phyloP scores from a whole-genome alignment of 1,140 invertebrate genomes.

The Copidosoma floridanum region DNA sequence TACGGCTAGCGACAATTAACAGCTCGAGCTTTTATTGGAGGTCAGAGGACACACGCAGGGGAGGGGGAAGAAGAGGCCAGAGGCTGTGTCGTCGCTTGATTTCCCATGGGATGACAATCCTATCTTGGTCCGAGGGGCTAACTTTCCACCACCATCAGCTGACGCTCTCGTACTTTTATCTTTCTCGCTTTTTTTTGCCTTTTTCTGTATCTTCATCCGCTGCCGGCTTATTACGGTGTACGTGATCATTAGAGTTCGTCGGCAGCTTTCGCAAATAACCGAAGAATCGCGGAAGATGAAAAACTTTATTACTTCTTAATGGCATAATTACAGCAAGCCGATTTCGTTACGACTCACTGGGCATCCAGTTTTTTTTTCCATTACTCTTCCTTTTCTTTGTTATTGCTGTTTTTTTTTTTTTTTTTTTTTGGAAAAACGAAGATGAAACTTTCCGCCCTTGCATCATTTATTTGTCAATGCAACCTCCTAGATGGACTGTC shows the following conservation, averaged over 20 bases:
- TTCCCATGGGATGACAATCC: conserved; percentile 51
- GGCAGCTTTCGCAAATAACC: conserved; percentile 4
- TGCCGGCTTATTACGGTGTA: conserved; percentile 15
- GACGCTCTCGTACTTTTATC: conserved; percentile 30
- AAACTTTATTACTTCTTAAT: conserved; percentile 17
- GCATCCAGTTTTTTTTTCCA: too few relatives aligned
- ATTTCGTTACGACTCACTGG: too few relatives aligned
- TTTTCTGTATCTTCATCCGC: neutral
- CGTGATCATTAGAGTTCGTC: conserved; percentile 7
- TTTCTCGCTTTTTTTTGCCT: conserved; percentile 11
- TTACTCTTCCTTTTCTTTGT: too few relatives aligned
- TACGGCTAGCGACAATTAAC: conserved; percentile 51
- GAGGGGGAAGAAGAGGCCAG: too few relatives aligned
- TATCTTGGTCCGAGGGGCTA: conserved; percentile 42
- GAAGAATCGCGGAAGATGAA: conserved; percentile 7
- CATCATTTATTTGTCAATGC: too few relatives aligned
- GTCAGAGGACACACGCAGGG: conserved; percentile 43
- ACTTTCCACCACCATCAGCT: conserved; percentile 50
- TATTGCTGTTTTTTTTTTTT: too few relatives aligned
- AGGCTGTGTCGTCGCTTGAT: conserved; percentile 45
- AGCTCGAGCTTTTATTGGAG: conserved; percentile 46
- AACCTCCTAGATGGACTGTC: too few relatives aligned
- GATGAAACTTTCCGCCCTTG: too few relatives aligned
- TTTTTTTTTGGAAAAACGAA: too few relatives aligned
- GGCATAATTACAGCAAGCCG: neutral